Evolutionary conservation across 2,888 invertebrate genomes (phyloP), one percentile per base, ranked within the genome.

Genomic region (Podotricha telesiphe): DNA sequence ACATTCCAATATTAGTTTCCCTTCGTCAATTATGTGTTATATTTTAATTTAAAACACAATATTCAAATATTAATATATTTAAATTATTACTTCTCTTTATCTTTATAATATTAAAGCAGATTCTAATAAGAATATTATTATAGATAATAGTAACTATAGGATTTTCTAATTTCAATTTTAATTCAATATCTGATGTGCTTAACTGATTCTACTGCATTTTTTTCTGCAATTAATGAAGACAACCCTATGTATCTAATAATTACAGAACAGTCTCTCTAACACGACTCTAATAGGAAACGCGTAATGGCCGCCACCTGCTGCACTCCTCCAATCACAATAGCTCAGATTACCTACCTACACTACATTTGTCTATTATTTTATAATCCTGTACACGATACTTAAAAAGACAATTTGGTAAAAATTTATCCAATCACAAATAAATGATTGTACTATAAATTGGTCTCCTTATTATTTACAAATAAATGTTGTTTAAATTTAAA

Each of bases 251-350:
- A 74, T 82, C 81, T 80, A 83, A 86, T 89, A 89, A 88, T 87
- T 85, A 88, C 85, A 81, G 88, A 85, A 87, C 86, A 84, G 85
- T 73, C 78, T 77, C 78, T 83, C 83, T 83, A 83, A 84, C 83
- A 82, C 82, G 88, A 86, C 87, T 89, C 90, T 90, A 92, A 92
- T 91, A 89, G 89, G 91, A 91, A 88, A 89, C 83, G 77, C 79
- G 80, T 79, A 78, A 79, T 77, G 79, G 78, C 78, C 79, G 74
- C 85, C 89, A 89, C 86, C 89, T 89, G 88, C 87, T 77, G 76
- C 70, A 71, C 65, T 70, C 74, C 80, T 80, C 83, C 85, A 85
- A 84, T 84, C 83, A 76, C 76, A 71, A 69, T 66, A 61, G 59
- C 63, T 48, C 55, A 64, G 65, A 61, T 62, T 66, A 55, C 47